A percentile compares a stretch with the other conserved stretches of the same genome.
Evolutionary conservation across 1,140 invertebrate genomes (phyloP).

Genomic region (Sipha flava): DNA sequence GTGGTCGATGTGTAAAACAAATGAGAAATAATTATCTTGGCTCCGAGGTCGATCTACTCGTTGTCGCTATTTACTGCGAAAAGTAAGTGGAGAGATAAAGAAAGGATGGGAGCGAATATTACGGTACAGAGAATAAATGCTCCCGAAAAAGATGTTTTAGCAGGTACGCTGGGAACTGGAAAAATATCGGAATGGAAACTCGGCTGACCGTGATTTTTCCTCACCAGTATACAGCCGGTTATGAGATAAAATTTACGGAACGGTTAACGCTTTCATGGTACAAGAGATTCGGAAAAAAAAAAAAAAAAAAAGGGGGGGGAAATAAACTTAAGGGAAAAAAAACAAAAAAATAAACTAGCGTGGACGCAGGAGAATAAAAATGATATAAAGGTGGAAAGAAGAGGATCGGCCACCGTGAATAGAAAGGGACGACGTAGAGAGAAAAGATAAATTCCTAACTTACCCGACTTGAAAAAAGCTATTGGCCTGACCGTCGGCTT

Average conservation of each 20-base stretch:
- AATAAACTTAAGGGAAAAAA: not conserved
- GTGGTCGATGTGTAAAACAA: not conserved
- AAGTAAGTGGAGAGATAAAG: too few relatives aligned
- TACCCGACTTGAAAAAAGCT: not conserved
- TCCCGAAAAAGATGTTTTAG: too few relatives aligned
- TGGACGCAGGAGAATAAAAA: not conserved
- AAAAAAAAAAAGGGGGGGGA: not conserved
- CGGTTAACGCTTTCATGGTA: constrained; percentile 13
- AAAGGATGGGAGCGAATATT: not conserved
- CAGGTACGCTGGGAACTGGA: not conserved
- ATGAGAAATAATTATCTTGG: too few relatives aligned
- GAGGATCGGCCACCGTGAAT: not conserved
- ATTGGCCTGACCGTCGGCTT: not conserved
- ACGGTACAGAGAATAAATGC: not conserved
- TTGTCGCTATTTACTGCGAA: too few relatives aligned
- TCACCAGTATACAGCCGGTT: not conserved
- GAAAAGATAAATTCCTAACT: not conserved
- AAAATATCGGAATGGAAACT: not conserved
- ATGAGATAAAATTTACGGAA: not conserved
- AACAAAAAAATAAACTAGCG: not conserved
- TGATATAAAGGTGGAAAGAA: not conserved
- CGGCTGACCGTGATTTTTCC: not conserved
- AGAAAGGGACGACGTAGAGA: not conserved
- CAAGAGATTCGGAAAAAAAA: not conserved
- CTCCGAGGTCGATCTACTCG: too few relatives aligned